Evolutionary conservation across 2,113 vertebrate species (phyloP).

Genomic region (Baryphthengus martii): DNA sequence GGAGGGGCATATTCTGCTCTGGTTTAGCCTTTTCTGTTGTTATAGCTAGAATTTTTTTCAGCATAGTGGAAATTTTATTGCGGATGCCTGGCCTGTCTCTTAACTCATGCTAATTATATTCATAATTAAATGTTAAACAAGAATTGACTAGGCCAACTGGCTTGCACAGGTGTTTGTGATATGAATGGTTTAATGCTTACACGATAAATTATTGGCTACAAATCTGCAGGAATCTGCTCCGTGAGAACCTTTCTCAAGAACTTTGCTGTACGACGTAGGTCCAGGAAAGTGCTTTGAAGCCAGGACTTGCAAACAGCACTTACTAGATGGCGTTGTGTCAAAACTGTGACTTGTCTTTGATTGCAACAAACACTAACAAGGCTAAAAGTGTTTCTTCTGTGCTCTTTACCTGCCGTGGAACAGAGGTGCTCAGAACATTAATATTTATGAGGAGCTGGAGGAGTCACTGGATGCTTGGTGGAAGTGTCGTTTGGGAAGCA

Average conservation of each 20-base stretch:
- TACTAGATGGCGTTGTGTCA: neutral
- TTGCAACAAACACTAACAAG: neutral
- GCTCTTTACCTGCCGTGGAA: neutral
- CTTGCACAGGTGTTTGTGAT: slow-evolving; percentile 79
- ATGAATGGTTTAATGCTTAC: slow-evolving; percentile 73
- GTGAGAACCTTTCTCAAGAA: slow-evolving; percentile 58
- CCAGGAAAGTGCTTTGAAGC: neutral
- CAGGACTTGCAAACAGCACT: neutral
- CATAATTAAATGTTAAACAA: slow-evolving; percentile 80
- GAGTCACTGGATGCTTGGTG: neutral
- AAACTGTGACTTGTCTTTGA: neutral
- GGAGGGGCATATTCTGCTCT: neutral
- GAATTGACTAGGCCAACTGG: slow-evolving; percentile 80
- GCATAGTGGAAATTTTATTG: slow-evolving; percentile 73
- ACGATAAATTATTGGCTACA: slow-evolving; percentile 74
- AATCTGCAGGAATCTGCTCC: slow-evolving; percentile 56
- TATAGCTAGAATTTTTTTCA: slow-evolving; percentile 42
- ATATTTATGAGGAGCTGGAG: neutral
- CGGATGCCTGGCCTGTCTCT: slow-evolving; percentile 75
- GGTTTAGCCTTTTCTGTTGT: neutral
- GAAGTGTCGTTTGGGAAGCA: neutral
- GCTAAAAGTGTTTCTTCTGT: neutral
- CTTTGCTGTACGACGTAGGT: neutral
- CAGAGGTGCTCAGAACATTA: neutral
- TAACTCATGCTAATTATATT: slow-evolving; percentile 82